Base-by-base conservation (phyloP, 2,888 invertebrate genomes). In the Trachelus tabidus region DNA sequence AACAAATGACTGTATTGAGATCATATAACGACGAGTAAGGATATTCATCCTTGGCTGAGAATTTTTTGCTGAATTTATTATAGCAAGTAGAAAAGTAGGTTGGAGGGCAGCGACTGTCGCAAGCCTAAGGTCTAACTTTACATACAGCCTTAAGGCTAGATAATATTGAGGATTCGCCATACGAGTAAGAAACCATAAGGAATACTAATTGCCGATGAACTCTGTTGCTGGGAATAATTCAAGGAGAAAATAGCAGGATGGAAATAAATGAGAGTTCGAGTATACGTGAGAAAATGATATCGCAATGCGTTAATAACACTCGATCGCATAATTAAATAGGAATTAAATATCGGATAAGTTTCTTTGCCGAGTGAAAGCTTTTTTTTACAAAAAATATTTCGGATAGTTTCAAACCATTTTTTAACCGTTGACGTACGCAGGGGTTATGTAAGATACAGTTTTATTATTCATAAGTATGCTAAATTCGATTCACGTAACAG, bases 41-140 rank as follows among this genome's bases (percentile, higher is more conserved):
- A 40, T 40, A 15, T 56, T 56, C 9, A 56, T 56, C 56, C 56
- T 56, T 56, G 56, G 56, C 23, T 56, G 56, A 23, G 9, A 23
- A 56, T 23, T 56, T 76, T 78, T 77, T 73, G 73, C 31, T 76
- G 33, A 31, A 76, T 73, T 76, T 31, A 30, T 34, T 73, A 34
- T 1, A 71, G 73, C 73, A 71, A 34, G 69, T 40, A 78, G n/a
- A 15, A 2, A 75, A 76, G 37, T 82, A 69, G 75, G 80, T 76
- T 73, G 30, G 31, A 80, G 79, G 75, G 80, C 68, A 78, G 37
- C 68, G 71, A 11, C 73, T 73, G 73, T 79, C 76, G 79, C 34
- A 40, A 79, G 76, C 56, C 56, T 56, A 56, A 56, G 56, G 56
- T 56, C 56, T 56, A 56, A 56, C 23, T 56, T 56, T 56, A 56